These are phyloP conservation scores for Eleginops maclovinus DNA, from an alignment of 2,113 vertebrate species.

Conservation along the genomic window DNA sequence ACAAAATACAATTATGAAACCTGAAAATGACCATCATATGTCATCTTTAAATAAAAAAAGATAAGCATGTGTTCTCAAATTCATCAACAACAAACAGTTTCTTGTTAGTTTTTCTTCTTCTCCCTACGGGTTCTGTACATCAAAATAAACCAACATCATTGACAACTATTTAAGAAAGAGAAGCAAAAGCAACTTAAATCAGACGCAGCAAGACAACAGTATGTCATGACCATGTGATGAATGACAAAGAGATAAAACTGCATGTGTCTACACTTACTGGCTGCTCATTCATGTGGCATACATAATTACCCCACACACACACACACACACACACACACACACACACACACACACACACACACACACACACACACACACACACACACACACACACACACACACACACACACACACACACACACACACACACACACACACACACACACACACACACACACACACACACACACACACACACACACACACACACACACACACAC, in stretches of 20 bases:
- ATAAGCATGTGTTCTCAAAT: no score
- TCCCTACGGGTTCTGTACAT: not conserved
- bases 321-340: conserved; percentile 13
- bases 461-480: not conserved
- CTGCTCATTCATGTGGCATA: not conserved
- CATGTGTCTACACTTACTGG: conserved; percentile 5
- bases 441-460: not conserved
- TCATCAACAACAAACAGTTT: no score
- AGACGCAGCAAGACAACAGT: not conserved
- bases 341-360: not conserved
- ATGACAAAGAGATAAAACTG: not conserved
- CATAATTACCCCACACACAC: conserved; percentile 16
- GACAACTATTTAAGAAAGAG: not conserved
- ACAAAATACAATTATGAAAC: no score
- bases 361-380: not conserved
- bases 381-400: not conserved
- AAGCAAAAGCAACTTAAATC: not conserved
- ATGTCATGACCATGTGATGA: not conserved
- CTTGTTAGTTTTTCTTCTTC: not conserved
- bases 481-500: not conserved
- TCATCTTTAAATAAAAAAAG: no score
- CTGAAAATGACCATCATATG: no score
- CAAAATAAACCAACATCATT: not conserved
- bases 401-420: not conserved
- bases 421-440: not conserved